A percentile compares a stretch with the other conserved stretches of the same genome.
Conservation (phyloP, 2,888 invertebrate genomes). For the Erebia palarica region DNA sequence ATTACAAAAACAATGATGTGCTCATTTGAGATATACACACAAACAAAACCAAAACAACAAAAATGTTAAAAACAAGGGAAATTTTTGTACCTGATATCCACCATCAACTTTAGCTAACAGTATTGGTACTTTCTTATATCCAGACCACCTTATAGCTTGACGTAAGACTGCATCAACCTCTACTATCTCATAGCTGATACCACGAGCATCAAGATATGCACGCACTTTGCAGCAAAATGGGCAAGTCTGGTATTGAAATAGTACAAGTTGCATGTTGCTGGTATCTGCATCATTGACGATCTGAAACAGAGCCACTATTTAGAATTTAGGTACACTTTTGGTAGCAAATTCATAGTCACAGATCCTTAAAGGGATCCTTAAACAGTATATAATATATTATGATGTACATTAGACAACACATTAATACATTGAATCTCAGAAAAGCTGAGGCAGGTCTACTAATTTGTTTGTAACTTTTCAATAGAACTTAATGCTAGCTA, state of each 20-base stretch:
- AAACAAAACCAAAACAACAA: too few species aligned
- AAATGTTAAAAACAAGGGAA: too few species aligned
- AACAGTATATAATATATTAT: too few species aligned
- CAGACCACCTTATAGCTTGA: conserved; percentile 95
- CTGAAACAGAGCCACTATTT: conserved; percentile 64
- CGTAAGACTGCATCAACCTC: conserved; percentile 98
- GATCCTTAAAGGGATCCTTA: too few species aligned
- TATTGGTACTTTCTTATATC: conserved; percentile 97
- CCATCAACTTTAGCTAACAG: conserved; percentile 88
- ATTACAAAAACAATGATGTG: too few species aligned
- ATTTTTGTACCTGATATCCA: conserved; percentile 85
- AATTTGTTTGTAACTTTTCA: too few species aligned
- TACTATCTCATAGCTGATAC: conserved; percentile 96
- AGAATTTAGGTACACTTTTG: background rate
- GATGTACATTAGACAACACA: too few species aligned
- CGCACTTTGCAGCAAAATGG: conserved; percentile 98
- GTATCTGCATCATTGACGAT: conserved; percentile 85
- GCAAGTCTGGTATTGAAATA: conserved; percentile 98
- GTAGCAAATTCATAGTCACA: too few species aligned
- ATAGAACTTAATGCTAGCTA: too few species aligned
- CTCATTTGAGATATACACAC: too few species aligned
- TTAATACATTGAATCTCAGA: too few species aligned
- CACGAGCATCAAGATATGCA: conserved; percentile 94
- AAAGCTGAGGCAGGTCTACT: too few species aligned
- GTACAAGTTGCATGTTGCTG: conserved; percentile 88